phyloP scores from a whole-genome alignment of 2,113 vertebrate genomes.

The Xiphorhynchus elegans region DNA sequence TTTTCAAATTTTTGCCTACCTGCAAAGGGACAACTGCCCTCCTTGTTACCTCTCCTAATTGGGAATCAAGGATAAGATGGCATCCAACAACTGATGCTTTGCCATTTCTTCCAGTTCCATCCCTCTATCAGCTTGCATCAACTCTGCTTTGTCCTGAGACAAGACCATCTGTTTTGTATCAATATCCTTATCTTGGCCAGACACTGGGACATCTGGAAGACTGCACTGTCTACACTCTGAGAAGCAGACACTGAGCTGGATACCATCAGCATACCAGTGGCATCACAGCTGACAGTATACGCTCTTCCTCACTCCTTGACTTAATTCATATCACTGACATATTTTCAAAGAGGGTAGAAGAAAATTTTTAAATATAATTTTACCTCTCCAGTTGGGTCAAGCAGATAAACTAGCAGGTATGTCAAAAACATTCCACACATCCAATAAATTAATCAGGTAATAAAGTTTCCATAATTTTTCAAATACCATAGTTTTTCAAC shows the following conservation, averaged over 20 bases:
- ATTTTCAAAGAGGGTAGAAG: background rate
- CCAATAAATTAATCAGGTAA: background rate
- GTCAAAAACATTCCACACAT: background rate
- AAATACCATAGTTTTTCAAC: background rate
- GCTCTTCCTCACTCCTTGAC: conserved; percentile 31
- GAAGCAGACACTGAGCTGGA: conserved; percentile 44
- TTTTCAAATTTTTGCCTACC: background rate
- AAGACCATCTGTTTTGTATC: conserved; percentile 42
- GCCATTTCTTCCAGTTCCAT: background rate
- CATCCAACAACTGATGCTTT: background rate
- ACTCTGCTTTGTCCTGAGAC: background rate
- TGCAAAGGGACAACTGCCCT: background rate
- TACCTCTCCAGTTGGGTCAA: background rate
- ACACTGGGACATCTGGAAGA: conserved; percentile 57
- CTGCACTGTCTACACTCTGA: background rate
- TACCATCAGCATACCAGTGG: conserved; percentile 45
- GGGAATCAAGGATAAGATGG: background rate
- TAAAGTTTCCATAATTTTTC: background rate
- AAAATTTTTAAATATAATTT: background rate
- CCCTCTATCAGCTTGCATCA: background rate
- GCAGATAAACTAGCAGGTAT: background rate
- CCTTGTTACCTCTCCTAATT: background rate
- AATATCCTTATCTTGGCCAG: conserved; percentile 26
- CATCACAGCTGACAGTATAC: conserved; percentile 26
- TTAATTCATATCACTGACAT: background rate